Base-by-base conservation (phyloP, 2,888 invertebrate species). In the Caenorhabditis sp. region DNA sequence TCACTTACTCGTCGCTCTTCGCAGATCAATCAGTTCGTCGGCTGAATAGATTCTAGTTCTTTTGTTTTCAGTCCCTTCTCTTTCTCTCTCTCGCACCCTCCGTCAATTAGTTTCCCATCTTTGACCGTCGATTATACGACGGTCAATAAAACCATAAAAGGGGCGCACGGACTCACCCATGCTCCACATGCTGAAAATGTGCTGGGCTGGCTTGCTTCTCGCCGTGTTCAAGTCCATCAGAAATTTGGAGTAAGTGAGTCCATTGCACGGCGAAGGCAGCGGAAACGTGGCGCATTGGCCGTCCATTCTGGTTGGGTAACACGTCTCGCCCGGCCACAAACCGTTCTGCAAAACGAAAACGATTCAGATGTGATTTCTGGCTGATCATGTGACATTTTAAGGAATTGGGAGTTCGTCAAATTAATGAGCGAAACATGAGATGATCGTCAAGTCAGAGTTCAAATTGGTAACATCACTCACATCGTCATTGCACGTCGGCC, bases 181-280 rank as follows among this genome's bases (percentile, higher is more conserved):
- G 35, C 80, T 81, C 78, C 78, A 81, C 61, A 76, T 73, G 56
- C 78, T 78, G 76, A 78, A 81, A 53, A 78, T 62, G 48, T 72
- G 48, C 35, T 73, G 58, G 6, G 68, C 80, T 26, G 73, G 66
- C 30, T 76, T 78, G 13, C 35, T 30, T 58, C 35, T 15, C 5
- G 53, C 20, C 35, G 41, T 50, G 45, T 76, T 81, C 39, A 81
- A 8, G 20, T 68, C 72, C 63, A 76, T 78, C 27, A 81, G 50
- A 32, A 76, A 79, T 20, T 61, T 53, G 11, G 79, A 79, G 59
- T 81, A 81, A 0, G 63, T 62, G 37, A 72, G 39, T 20, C 56
- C 65, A 17, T 74, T 71, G 43, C 80, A 80, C 11, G 78, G 70
- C 5, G 53, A 58, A 2, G 65, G 55, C 3, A 78, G 53, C 11